Conservation (phyloP, 2,797 vertebrate species). For the Enteromius unitaeniatus region DNA sequence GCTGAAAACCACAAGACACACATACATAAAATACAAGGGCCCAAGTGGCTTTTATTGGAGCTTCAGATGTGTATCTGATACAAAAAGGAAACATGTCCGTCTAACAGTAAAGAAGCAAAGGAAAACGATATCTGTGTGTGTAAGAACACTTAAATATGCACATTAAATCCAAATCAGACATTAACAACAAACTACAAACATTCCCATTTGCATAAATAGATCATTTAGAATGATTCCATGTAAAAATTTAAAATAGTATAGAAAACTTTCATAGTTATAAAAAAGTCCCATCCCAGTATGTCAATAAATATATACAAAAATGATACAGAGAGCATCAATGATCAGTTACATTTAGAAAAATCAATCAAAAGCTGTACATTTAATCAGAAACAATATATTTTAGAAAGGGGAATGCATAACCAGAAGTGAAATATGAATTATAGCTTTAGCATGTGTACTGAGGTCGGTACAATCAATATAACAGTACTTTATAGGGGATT, state of each 20-base stretch:
- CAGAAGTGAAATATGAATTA: conserved; percentile 5
- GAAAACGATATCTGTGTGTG: conserved; percentile 66
- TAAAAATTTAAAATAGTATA: conserved; percentile 69
- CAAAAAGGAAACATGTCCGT: conserved; percentile 36
- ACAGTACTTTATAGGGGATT: conserved; percentile 4
- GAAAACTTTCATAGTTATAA: conserved; percentile 67
- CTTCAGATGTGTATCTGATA: conserved; percentile 61
- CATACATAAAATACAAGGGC: conserved; percentile 45
- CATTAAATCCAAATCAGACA: conserved; percentile 44
- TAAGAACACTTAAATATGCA: conserved; percentile 46
- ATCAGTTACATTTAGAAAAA: conserved; percentile 48
- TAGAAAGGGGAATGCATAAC: conserved; percentile 1
- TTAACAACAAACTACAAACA: conserved; percentile 56
- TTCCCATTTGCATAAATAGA: conserved; percentile 68
- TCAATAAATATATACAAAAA: conserved; percentile 85
- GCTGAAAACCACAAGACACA: conserved; percentile 55
- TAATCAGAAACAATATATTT: conserved; percentile 15
- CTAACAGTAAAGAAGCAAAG: conserved; percentile 57
- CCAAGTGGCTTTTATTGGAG: conserved; percentile 71
- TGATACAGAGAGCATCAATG: conserved; percentile 76
- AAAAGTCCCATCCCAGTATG: conserved; percentile 77
- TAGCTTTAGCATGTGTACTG: background rate
- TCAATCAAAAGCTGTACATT: conserved; percentile 52
- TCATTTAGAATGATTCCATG: conserved; percentile 72
- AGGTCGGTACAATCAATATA: conserved; percentile 16